Percentiles rank a stretch among this genome's conserved stretches.
phyloP scores from a whole-genome alignment of 2,113 vertebrate genomes.

The Anthoscopus minutus region DNA sequence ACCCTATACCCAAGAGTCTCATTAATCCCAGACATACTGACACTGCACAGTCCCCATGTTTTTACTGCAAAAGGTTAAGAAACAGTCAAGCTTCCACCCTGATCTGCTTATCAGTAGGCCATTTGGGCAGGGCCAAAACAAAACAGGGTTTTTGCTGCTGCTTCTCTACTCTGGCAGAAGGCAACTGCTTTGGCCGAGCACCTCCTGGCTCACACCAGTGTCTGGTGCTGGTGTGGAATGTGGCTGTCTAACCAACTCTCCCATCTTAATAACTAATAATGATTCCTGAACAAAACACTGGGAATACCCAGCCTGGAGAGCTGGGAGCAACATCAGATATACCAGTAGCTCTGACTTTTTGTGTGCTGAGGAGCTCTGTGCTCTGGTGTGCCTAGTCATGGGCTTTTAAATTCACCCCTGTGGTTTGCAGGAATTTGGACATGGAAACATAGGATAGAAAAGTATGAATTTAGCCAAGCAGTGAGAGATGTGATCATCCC shows the following conservation, averaged over 20 bases:
- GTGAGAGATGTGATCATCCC: background rate
- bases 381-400: background rate
- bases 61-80: background rate
- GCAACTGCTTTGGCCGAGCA: background rate
- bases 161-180: background rate
- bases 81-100: background rate
- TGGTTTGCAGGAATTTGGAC: background rate
- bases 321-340: background rate
- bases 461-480: background rate
- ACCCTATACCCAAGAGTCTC: background rate
- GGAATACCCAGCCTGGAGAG: background rate
- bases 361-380: background rate
- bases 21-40: background rate
- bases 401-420: background rate
- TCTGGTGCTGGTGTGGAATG: background rate
- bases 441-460: background rate
- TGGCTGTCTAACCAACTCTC: background rate
- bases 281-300: background rate
- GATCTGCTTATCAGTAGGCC: background rate
- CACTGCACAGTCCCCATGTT: background rate
- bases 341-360: background rate
- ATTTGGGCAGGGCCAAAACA: background rate
- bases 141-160: background rate
- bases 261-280: background rate
- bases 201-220: background rate